These are phyloP conservation scores for Candidula unifasciata DNA, from an alignment of 2,888 invertebrate species.

Conservation along the genomic window DNA sequence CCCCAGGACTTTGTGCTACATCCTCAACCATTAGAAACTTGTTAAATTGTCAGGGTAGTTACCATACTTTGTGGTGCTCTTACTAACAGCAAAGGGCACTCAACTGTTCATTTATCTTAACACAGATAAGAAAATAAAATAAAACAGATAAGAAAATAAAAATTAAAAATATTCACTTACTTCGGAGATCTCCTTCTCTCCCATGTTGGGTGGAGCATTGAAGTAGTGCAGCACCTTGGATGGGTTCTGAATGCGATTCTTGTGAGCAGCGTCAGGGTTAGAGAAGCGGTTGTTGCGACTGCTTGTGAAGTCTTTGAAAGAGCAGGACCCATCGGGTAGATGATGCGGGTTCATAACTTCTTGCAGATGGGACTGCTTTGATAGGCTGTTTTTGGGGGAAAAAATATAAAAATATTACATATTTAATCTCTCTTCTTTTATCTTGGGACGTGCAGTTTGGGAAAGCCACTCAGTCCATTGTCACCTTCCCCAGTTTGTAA, in stretches of 20 bases:
- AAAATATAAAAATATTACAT: background rate
- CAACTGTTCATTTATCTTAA: too few relatives aligned
- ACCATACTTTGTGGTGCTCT: too few relatives aligned
- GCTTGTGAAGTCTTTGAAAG: slow-evolving; percentile 97
- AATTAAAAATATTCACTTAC: slow-evolving; percentile 61
- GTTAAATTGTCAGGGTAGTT: too few relatives aligned
- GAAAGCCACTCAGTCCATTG: too few relatives aligned
- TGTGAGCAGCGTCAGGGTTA: slow-evolving; percentile 96
- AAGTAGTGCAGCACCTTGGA: slow-evolving; percentile 99
- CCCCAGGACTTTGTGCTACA: too few relatives aligned
- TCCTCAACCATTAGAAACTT: too few relatives aligned
- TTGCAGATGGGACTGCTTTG: slow-evolving; percentile 79
- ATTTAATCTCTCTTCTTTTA: background rate
- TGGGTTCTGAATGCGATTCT: slow-evolving; percentile 92
- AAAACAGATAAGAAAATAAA: background rate
- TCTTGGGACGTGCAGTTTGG: too few relatives aligned
- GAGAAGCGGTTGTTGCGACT: slow-evolving; percentile 98
- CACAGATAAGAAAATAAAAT: background rate
- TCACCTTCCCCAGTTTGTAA: too few relatives aligned
- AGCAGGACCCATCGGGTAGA: slow-evolving; percentile 95
- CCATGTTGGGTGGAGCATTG: slow-evolving; percentile 97
- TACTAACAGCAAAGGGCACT: too few relatives aligned
- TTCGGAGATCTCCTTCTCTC: slow-evolving; percentile 88
- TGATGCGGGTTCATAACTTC: slow-evolving; percentile 98
- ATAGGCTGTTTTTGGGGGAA: slow-evolving; percentile 67